Base-by-base conservation (phyloP, 2,113 vertebrate genomes). In the Anguilla rostrata region DNA sequence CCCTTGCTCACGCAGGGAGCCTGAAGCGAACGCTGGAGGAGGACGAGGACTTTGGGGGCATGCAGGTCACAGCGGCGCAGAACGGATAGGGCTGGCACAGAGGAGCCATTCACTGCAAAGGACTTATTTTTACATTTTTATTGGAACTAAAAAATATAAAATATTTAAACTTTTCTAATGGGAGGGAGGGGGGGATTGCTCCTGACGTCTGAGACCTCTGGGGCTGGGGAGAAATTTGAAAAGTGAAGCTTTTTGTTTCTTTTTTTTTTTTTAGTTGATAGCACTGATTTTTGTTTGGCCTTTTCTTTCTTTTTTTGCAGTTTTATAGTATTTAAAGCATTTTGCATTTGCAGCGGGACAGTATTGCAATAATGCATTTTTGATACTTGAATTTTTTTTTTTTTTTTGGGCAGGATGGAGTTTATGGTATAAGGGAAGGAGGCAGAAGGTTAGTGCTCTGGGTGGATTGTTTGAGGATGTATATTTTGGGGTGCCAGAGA, bases 311-410 rank as follows among this genome's bases (percentile, higher is more conserved):
- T 86, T 90, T 95, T 97, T 97, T 97, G 97, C 96, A 97, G 95
- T 99, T 98, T 98, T 98, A 97, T 96, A 97, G 95, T 97, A 97
- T 98, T 97, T 97, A 96, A 97, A 97, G 95, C 96, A 96, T 97
- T 98, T 98, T 97, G 97, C 97, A 98, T 97, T 98, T 98, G 96
- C 96, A 97, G 97, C 97, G 96, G 98, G 97, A 98, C 98, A 97
- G 97, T 98, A 99, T 97, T 99, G 98, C 97, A 99, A 99, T 98
- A 97, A 99, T 97, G 98, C 97, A 97, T 97, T 98, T 99, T 98
- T 97, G 92, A 99, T 99, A 98, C 98, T 98, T 99, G 98, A 98
- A 98, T 93, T 93, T 90, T 90, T 93, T 46, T 86, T 39, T 90
- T 94, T 96, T 95, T 97, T 95, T 94, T 96, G 95, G 95, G 94